Evolutionary conservation across 2,797 vertebrate species (phyloP), one percentile per base, ranked within the genome.

Genomic region (Tauraco hartlaubi): DNA sequence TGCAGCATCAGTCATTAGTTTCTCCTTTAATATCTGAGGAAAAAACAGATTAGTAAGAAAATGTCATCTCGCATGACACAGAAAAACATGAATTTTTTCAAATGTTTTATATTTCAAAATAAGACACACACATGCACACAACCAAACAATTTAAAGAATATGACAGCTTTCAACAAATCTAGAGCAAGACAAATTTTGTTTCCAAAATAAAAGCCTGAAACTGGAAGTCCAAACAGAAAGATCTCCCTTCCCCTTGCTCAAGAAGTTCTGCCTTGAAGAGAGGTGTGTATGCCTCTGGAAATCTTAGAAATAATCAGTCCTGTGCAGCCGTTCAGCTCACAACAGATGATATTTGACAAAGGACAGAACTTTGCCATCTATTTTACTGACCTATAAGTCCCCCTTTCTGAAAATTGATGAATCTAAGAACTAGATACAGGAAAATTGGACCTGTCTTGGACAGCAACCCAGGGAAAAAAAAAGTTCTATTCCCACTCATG

Each of bases 1-100:
- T 12, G 15, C 19, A 49, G 33, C 73, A 54, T 94, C 78, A 92
- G 21, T 55, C 64, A 44, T 71, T 68, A 68, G 10, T 54, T 51
- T 89, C 81, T 85, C 90, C 87, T 52, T 71, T 21, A 69, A 8
- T 12, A 88, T 86, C 95, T 97, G 83, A 88, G 93, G 78, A 85
- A 92, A 67, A 37, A 49, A 61, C 12, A 77, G 25, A 75, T 52
- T 73, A 5, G 8, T 84, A 62, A 80, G 59, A 87, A 61, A 78
- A 83, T 22, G 17, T 35, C 46, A 91, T 58, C 54, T 69, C 69
- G 35, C 10, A 26, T 22, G 17, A 59, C 25, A 73, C 8, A 82
- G 62, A 95, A 55, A 21, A 75, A 17, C 31, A 44, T 68, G 15
- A n/a, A 23, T n/a, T 88, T 73, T 71, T 63, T 63, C 33, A 86